A percentile compares a stretch with the other conserved stretches of the same genome.
Conservation (phyloP, 2,888 invertebrate genomes). For the Coelinius sp. region DNA sequence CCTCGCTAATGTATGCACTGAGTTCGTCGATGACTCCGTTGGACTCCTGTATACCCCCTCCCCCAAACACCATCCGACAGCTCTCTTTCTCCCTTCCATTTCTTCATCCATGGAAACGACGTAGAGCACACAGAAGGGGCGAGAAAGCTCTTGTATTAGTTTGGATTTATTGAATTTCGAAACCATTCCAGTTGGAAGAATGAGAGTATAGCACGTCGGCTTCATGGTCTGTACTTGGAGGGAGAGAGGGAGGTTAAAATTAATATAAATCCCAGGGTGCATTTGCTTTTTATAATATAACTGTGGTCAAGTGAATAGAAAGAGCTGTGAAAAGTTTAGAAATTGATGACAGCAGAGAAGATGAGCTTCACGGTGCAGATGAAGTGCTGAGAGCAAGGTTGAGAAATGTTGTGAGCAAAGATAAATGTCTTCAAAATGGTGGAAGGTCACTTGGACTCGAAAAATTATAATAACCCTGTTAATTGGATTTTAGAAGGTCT, state of each 20-base stretch:
- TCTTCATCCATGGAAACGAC: constrained; percentile 23
- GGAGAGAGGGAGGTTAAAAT: constrained; percentile 57
- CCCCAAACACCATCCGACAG: constrained; percentile 39
- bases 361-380: too few species aligned
- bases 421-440: too few species aligned
- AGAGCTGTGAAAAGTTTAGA: too few species aligned
- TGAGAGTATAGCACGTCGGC: constrained; percentile 38
- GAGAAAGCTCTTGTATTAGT: constrained; percentile 56
- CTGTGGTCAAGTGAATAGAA: too few species aligned
- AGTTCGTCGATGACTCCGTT: constrained; percentile 61
- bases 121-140: constrained; percentile 37
- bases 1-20: constrained; percentile 65
- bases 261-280: constrained; percentile 67
- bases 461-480: too few species aligned
- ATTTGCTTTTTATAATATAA: constrained; percentile 70
- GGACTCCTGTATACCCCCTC: constrained; percentile 52
- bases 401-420: too few species aligned
- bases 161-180: constrained; percentile 70
- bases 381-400: too few species aligned
- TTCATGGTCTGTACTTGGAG: constrained; percentile 12
- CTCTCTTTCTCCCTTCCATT: constrained; percentile 5
- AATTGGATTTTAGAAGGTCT: too few species aligned
- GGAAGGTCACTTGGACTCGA: too few species aligned
- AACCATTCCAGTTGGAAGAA: constrained; percentile 61
- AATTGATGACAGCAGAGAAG: too few species aligned